Base-by-base conservation (phyloP, 2,888 invertebrate genomes). In the Laspeyria flexula region DNA sequence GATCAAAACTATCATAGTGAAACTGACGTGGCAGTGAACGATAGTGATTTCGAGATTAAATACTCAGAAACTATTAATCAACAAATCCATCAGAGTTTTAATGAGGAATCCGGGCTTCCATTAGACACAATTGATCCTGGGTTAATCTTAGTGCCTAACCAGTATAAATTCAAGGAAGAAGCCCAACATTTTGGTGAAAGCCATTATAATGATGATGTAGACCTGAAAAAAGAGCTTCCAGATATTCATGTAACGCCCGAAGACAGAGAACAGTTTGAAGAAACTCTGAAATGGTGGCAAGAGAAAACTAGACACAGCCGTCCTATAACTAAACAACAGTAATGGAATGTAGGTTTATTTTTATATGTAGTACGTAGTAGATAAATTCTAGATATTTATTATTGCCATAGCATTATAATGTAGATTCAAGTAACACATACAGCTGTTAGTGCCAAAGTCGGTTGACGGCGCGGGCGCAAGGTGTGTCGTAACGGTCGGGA, bases 281-380 rank as follows among this genome's bases (percentile, higher is more conserved):
- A 92, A 62, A 92, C 92, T 1, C 65, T 92, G 9, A 92, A 91
- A 63, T 93, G 93, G 93, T 93, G 93, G 93, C 91, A 93, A 62
- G 90, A 92, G 62, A 92, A 92, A 64, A 92, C 90, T 1, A 83
- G 83, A 63, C 86, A 83, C 73, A 77, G 80, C 11, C 84, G 84
- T 60, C 73, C 81, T 9, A 7, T 81, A 37, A 54, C 69, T 49
- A 86, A 81, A 64, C 71, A 69, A 55, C 38, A 65, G 58, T 33
- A 61, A 55, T 58, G 58, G 57, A 64, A 35, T 41, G 42, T 60
- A 67, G 31, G 34, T 47, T 50, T 45, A 44, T 46, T 46, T 23
- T 4, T 42, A 12, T 51, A 50, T 40, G 27, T 71, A 57, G 38
- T 52, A 37, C 27, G 34, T 44, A n/a, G 9, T 18, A 41, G 23